These are phyloP conservation scores for Ascidia mentula DNA, from an alignment of 23 tunicate genomes.

Conservation along the genomic window DNA sequence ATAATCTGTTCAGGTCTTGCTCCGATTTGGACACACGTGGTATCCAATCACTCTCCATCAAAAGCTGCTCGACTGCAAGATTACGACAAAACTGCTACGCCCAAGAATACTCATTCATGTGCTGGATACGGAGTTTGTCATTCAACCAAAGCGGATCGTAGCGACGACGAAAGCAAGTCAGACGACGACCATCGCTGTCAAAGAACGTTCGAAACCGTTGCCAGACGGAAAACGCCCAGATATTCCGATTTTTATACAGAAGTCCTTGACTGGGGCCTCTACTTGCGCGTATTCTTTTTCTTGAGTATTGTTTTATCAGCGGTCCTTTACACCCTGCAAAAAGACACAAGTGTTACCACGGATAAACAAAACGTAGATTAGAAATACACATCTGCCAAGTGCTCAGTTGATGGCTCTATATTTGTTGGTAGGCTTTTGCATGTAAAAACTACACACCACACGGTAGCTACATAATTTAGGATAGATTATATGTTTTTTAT, in stretches of 20 bases:
- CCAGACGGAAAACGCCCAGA: not conserved
- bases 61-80: not conserved
- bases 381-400: too few relatives aligned
- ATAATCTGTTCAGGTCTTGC: not conserved
- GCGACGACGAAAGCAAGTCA: not conserved
- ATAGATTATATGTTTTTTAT: too few relatives aligned
- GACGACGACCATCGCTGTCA: not conserved
- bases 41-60: not conserved
- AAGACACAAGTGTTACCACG: too few relatives aligned
- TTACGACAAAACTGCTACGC: not conserved
- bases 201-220: not conserved
- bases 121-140: slow-evolving; percentile 28
- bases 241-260: not conserved
- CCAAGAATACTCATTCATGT: slow-evolving; percentile 8
- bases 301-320: not conserved
- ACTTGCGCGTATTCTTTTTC: not conserved
- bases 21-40: slow-evolving; percentile 1
- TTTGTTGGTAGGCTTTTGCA: too few relatives aligned
- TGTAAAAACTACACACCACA: too few relatives aligned
- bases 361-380: too few relatives aligned
- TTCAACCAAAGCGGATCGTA: not conserved
- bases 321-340: not conserved
- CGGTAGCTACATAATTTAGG: too few relatives aligned
- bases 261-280: not conserved
- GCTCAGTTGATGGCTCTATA: too few relatives aligned